Percentiles rank a stretch among this genome's conserved stretches.
Conservation (phyloP, 2,888 invertebrate species). For the Romanomermis culicivorax region DNA sequence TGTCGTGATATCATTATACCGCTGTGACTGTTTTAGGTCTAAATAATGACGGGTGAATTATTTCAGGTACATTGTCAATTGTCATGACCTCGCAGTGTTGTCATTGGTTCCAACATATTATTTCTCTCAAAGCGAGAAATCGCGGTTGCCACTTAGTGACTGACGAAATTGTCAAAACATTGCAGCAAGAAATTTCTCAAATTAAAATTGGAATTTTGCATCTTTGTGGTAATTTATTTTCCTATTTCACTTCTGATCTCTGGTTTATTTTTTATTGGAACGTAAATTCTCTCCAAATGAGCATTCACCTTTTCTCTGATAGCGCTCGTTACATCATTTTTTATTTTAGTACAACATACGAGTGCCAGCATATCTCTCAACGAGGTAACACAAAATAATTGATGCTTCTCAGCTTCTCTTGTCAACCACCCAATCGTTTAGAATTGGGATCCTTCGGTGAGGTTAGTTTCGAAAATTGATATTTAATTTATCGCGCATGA, state of each 20-base stretch:
- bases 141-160: slow-evolving; percentile 89
- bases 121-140: slow-evolving; percentile 81
- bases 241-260: background rate
- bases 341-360: slow-evolving; percentile 72
- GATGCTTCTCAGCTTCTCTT: background rate
- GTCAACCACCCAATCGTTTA: slow-evolving; percentile 30
- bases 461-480: too few relatives aligned
- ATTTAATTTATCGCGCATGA: background rate
- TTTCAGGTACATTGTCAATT: too few relatives aligned
- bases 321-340: too few relatives aligned
- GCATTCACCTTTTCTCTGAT: too few relatives aligned
- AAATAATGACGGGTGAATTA: too few relatives aligned
- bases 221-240: slow-evolving; percentile 7
- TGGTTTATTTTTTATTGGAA: too few relatives aligned
- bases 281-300: too few relatives aligned
- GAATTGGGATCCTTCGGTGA: slow-evolving; percentile 89
- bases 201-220: slow-evolving; percentile 5
- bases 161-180: slow-evolving; percentile 78
- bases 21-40: too few relatives aligned
- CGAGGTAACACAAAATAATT: slow-evolving; percentile 33
- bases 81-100: slow-evolving; percentile 74
- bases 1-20: too few relatives aligned
- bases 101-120: slow-evolving; percentile 93
- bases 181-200: slow-evolving; percentile 13
- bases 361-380: slow-evolving; percentile 89